Evolutionary conservation across 2,113 vertebrate species (phyloP).

Genomic region (Dicaeum eximium): DNA sequence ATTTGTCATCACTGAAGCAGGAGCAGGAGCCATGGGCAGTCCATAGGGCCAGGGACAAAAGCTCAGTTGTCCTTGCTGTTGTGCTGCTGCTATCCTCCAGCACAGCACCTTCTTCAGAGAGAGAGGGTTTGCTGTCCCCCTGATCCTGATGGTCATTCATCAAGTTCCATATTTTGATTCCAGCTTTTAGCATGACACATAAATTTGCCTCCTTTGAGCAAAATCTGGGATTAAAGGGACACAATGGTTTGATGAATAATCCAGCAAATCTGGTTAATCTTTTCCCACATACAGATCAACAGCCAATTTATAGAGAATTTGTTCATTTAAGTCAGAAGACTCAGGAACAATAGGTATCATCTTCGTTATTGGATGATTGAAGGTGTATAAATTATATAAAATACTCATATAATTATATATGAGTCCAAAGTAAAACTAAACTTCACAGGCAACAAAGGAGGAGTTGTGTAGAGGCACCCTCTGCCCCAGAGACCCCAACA

Average conservation of each 20-base stretch:
- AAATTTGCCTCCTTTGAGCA: not conserved
- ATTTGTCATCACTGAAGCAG: not conserved
- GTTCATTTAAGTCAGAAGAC: not conserved
- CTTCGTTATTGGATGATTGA: not conserved
- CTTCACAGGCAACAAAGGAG: not conserved
- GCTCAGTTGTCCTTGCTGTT: not conserved
- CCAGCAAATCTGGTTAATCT: not conserved
- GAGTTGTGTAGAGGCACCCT: not conserved
- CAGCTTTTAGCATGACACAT: not conserved
- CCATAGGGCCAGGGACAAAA: not conserved
- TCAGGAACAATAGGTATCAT: not conserved
- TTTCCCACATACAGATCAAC: not conserved
- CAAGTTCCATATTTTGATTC: not conserved
- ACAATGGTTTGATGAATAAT: not conserved
- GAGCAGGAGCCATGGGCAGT: not conserved
- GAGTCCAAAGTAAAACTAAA: not conserved
- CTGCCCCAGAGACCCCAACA: fast-evolving
- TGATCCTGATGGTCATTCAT: not conserved
- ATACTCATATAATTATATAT: not conserved
- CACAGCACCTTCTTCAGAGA: no score
- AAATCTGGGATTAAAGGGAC: not conserved
- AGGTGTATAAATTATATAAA: no score
- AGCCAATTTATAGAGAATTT: not conserved
- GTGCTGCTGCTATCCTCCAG: not conserved
- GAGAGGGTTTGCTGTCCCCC: not conserved